Conservation (phyloP, 1,140 invertebrate genomes). For the Bombus ignitus region DNA sequence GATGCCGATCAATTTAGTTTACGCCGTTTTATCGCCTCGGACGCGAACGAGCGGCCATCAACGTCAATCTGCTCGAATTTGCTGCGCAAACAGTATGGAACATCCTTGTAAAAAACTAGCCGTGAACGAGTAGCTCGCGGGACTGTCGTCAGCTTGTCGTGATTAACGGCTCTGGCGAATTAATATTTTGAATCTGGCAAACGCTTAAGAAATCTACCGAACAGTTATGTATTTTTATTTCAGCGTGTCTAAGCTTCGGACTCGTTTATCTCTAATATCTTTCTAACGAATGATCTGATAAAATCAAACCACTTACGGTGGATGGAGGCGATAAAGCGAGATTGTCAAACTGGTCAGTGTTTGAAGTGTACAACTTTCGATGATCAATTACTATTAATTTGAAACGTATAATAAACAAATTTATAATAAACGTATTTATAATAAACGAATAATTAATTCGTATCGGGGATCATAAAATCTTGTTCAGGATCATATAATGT, state of each 20-base stretch:
- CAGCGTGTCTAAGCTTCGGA: background rate
- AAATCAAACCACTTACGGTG: background rate
- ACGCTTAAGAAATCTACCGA: no score
- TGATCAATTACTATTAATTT: background rate
- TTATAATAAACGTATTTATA: no score
- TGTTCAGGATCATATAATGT: no score
- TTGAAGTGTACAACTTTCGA: no score
- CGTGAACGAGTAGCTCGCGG: background rate
- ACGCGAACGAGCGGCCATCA: slow-evolving; percentile 26
- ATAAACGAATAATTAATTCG: no score
- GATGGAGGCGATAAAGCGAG: no score
- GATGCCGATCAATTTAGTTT: slow-evolving; percentile 13
- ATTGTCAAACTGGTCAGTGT: no score
- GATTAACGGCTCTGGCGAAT: background rate
- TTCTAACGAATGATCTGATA: background rate
- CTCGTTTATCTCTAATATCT: background rate
- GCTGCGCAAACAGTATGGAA: background rate
- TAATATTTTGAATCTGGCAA: background rate
- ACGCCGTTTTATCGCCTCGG: background rate
- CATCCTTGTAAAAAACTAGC: background rate
- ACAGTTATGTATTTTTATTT: background rate
- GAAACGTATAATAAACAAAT: background rate
- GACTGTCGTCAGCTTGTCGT: background rate
- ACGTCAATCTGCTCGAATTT: slow-evolving; percentile 27
- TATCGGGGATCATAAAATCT: background rate